phyloP scores from a whole-genome alignment of 2,797 vertebrate genomes.

The Oryzias sinensis region DNA sequence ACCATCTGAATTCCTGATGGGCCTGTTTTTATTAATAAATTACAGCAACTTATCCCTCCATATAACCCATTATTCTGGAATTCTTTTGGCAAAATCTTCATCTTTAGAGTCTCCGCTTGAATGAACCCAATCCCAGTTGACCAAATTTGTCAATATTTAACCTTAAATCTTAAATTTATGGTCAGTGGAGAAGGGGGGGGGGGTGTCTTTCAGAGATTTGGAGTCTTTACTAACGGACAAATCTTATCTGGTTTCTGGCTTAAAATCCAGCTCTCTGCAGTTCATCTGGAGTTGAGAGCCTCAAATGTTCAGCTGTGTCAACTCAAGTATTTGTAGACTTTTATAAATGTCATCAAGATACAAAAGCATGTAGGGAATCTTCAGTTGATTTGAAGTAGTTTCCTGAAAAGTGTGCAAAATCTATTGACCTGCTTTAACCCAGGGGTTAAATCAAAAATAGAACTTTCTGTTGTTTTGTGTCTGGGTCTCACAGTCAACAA shows the following conservation, averaged over 20 bases:
- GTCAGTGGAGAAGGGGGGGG: slow-evolving; percentile 4
- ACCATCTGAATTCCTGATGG: slow-evolving; percentile 20
- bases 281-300: slow-evolving; percentile 3
- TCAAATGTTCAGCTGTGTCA: slow-evolving; percentile 17
- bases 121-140: no score
- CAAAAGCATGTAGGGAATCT: not conserved
- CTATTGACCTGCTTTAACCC: slow-evolving; percentile 39
- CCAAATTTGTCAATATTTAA: slow-evolving; percentile 10
- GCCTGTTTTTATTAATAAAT: slow-evolving; percentile 8
- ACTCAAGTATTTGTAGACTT: slow-evolving; percentile 28
- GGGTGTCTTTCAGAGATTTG: slow-evolving; percentile 35
- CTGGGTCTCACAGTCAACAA: slow-evolving; percentile 47
- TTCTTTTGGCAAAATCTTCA: not conserved
- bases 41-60: slow-evolving; percentile 3
- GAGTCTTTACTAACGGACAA: slow-evolving; percentile 20
- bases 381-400: not conserved
- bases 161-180: slow-evolving; percentile 23
- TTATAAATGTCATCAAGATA: slow-evolving; percentile 7
- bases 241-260: slow-evolving; percentile 16
- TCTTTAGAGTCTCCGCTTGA: not conserved
- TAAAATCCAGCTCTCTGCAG: slow-evolving; percentile 12
- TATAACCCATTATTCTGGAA: slow-evolving; percentile 1
- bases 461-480: slow-evolving; percentile 61
- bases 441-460: not conserved
- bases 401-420: slow-evolving; percentile 22